phyloP scores from a whole-genome alignment of 2,797 vertebrate genomes.

The Chrosomus eos region DNA sequence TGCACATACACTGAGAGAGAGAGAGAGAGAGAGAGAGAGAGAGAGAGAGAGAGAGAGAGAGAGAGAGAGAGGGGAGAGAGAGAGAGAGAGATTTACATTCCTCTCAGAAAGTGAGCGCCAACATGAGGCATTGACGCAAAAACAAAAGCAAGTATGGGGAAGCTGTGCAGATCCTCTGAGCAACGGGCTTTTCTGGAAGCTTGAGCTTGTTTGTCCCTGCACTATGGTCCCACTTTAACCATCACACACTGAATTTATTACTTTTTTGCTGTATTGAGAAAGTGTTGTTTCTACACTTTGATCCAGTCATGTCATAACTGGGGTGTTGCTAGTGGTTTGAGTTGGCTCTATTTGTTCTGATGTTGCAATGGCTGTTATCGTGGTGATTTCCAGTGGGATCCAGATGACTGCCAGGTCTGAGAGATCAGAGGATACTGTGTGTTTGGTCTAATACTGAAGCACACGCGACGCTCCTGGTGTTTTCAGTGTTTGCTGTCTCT shows the following conservation, averaged over 20 bases:
- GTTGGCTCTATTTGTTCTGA: background rate
- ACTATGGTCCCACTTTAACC: conserved; percentile 50
- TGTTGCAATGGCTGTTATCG: background rate
- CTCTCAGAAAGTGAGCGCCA: conserved; percentile 67
- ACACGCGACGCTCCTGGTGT: too few relatives aligned
- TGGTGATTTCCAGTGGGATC: background rate
- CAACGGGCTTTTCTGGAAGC: conserved; percentile 63
- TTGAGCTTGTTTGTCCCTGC: conserved; percentile 57
- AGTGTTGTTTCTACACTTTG: background rate
- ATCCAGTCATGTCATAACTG: background rate
- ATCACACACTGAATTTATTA: conserved; percentile 3
- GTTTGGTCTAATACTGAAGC: too few relatives aligned
- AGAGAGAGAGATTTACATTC: conserved; percentile 65
- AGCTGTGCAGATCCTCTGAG: conserved; percentile 66
- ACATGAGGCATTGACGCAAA: conserved; percentile 73
- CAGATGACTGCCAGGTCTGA: background rate
- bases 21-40: background rate
- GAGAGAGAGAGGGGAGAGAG: conserved; percentile 52
- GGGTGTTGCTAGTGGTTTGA: background rate
- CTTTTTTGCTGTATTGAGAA: conserved; percentile 42
- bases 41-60: conserved; percentile 16
- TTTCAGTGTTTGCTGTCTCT: too few relatives aligned
- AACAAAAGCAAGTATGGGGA: conserved; percentile 65
- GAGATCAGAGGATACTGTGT: background rate
- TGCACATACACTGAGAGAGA: conserved; percentile 25